Evolutionary conservation across 2,113 vertebrate genomes (phyloP).

Genomic region (Oryzias woworae): DNA sequence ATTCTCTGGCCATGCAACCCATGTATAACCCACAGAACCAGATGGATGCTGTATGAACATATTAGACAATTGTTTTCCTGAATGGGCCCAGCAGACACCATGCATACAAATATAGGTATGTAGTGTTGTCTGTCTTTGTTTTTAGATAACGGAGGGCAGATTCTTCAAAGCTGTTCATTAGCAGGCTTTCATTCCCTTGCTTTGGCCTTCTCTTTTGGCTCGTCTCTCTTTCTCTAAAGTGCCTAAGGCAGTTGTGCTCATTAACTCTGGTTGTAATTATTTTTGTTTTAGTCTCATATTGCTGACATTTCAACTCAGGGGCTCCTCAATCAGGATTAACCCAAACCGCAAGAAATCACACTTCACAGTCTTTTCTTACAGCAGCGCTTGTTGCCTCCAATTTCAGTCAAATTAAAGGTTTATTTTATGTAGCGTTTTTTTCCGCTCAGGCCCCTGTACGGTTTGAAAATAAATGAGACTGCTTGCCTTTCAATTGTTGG

Average conservation of each 20-base stretch:
- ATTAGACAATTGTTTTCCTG: conserved; percentile 20
- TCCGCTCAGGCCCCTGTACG: conserved; percentile 47
- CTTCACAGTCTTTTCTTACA: conserved; percentile 69
- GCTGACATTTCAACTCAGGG: conserved; percentile 78
- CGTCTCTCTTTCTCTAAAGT: conserved; percentile 15
- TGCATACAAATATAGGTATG: conserved; percentile 44
- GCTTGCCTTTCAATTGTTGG: conserved; percentile 63
- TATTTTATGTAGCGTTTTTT: conserved; percentile 74
- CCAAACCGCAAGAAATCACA: conserved; percentile 76
- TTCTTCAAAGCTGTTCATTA: not conserved
- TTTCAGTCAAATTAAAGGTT: conserved; percentile 79
- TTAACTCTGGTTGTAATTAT: conserved; percentile 76
- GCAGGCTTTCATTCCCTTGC: not conserved
- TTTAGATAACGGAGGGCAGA: conserved; percentile 24
- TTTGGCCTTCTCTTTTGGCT: not conserved
- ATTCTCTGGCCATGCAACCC: conserved; percentile 4
- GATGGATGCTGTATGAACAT: conserved; percentile 11
- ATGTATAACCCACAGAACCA: conserved; percentile 19
- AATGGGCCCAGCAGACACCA: conserved; percentile 6
- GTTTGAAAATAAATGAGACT: conserved; percentile 70
- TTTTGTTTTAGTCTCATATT: conserved; percentile 80
- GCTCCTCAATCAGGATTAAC: conserved; percentile 80
- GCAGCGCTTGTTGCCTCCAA: conserved; percentile 76
- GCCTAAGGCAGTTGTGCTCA: conserved; percentile 69
- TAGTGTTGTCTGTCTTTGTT: conserved; percentile 35